These are phyloP conservation scores for Rhabditoides inermis DNA, from an alignment of 2,888 invertebrate species.

Conservation along the genomic window DNA sequence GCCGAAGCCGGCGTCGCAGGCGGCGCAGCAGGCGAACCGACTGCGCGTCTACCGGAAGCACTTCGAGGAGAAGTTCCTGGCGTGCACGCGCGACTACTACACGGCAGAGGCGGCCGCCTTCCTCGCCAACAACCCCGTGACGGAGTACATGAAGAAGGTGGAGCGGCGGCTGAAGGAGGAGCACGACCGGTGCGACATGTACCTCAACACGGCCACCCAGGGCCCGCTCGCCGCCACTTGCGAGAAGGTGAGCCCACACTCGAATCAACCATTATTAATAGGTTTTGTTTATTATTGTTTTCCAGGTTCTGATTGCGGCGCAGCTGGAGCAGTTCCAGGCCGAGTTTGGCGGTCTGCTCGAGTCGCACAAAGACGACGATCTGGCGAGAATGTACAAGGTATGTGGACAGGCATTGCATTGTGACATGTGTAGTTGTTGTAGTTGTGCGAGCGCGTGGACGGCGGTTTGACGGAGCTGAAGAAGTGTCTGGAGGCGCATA, in stretches of 20 bases:
- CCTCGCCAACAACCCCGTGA: conserved; percentile 81
- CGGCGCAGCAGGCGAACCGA: too few species aligned
- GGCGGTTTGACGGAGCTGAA: conserved; percentile 84
- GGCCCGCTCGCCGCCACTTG: conserved; percentile 80
- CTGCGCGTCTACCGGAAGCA: conserved; percentile 59
- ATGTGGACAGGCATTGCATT: not conserved
- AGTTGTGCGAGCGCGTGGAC: conserved; percentile 78
- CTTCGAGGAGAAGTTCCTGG: conserved; percentile 87
- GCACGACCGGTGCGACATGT: conserved; percentile 80
- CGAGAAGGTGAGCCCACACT: conserved; percentile 61
- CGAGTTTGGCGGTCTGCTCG: conserved; percentile 74
- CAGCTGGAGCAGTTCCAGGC: conserved; percentile 89
- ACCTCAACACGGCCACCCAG: conserved; percentile 86
- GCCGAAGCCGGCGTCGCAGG: too few species aligned
- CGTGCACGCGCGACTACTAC: conserved; percentile 89
- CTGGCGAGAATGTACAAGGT: conserved; percentile 27
- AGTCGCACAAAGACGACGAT: conserved; percentile 78
- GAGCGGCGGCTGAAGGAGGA: conserved; percentile 88
- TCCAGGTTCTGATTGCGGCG: conserved; percentile 82
- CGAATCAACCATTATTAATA: not conserved
- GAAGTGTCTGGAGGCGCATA: conserved; percentile 80
- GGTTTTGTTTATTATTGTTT: not conserved
- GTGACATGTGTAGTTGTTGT: conserved; percentile 67
- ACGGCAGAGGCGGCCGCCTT: conserved; percentile 87
- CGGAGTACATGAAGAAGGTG: conserved; percentile 96